Percentiles rank a stretch among this genome's conserved stretches.
These are phyloP conservation scores for Trinectes maculatus DNA, from an alignment of 2,113 vertebrate species.

Conservation along the genomic window DNA sequence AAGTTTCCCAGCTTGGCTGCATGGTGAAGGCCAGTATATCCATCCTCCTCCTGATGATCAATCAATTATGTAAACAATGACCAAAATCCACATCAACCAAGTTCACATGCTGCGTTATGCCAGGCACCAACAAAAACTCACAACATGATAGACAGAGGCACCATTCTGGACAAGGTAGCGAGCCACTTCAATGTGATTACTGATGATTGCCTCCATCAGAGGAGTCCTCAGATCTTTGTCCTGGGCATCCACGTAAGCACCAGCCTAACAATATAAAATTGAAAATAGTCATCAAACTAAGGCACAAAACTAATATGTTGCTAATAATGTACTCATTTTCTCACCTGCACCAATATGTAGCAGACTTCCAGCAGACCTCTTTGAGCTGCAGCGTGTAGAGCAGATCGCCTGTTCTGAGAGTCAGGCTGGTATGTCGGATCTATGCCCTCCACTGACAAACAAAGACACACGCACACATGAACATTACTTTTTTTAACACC, in stretches of 20 bases:
- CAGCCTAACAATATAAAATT: conserved; percentile 80
- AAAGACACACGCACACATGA: conserved; percentile 9
- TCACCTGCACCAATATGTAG: conserved; percentile 90
- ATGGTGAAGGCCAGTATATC: conserved; percentile 92
- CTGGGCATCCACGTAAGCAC: conserved; percentile 88
- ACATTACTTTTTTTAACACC: no score
- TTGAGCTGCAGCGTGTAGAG: conserved; percentile 90
- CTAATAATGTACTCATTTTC: neutral
- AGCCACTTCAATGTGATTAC: conserved; percentile 87
- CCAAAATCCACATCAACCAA: neutral
- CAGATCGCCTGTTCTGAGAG: conserved; percentile 88
- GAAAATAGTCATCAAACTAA: neutral
- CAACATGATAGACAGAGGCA: conserved; percentile 87
- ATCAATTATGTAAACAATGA: neutral
- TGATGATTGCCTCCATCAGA: conserved; percentile 89
- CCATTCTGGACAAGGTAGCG: conserved; percentile 88
- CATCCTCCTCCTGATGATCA: conserved; percentile 88
- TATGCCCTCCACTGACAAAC: conserved; percentile 87
- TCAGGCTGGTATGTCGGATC: conserved; percentile 90
- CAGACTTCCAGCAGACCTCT: conserved; percentile 89
- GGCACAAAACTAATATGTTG: neutral
- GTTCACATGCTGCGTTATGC: neutral
- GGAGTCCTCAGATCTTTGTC: conserved; percentile 90
- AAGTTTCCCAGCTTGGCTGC: conserved; percentile 90
- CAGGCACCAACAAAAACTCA: conserved; percentile 46